phyloP scores from a whole-genome alignment of 1,140 invertebrate species.

The Danaus melanippus region DNA sequence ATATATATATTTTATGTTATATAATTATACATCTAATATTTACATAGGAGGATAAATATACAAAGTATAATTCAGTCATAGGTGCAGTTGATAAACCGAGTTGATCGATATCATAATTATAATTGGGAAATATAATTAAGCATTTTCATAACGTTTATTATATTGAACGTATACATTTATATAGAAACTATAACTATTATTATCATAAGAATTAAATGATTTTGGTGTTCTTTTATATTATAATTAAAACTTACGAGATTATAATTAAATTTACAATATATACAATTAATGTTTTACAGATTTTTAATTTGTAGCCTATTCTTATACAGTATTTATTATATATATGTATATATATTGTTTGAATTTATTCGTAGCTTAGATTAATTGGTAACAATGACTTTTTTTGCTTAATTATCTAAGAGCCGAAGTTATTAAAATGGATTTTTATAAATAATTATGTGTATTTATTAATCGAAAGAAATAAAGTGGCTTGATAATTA shows the following conservation, averaged over 20 bases:
- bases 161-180: constrained; percentile 26
- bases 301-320: background rate
- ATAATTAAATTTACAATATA: constrained; percentile 33
- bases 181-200: constrained; percentile 32
- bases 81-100: constrained; percentile 23
- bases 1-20: constrained; percentile 5
- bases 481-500: constrained; percentile 11
- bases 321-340: too few relatives aligned
- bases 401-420: too few relatives aligned
- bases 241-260: constrained; percentile 22
- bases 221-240: constrained; percentile 59
- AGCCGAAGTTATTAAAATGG: background rate
- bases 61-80: constrained; percentile 31
- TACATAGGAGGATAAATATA: constrained; percentile 27
- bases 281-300: constrained; percentile 21
- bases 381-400: constrained; percentile 3
- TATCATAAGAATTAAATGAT: constrained; percentile 57
- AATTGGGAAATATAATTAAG: too few relatives aligned
- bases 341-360: constrained; percentile 3
- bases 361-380: constrained; percentile 2
- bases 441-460: constrained; percentile 1
- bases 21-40: constrained; percentile 12
- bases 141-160: too few relatives aligned
- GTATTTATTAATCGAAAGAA: too few relatives aligned
- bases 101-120: too few relatives aligned